Conservation (phyloP, 2,888 invertebrate genomes). For the Hyposoter didymator region DNA sequence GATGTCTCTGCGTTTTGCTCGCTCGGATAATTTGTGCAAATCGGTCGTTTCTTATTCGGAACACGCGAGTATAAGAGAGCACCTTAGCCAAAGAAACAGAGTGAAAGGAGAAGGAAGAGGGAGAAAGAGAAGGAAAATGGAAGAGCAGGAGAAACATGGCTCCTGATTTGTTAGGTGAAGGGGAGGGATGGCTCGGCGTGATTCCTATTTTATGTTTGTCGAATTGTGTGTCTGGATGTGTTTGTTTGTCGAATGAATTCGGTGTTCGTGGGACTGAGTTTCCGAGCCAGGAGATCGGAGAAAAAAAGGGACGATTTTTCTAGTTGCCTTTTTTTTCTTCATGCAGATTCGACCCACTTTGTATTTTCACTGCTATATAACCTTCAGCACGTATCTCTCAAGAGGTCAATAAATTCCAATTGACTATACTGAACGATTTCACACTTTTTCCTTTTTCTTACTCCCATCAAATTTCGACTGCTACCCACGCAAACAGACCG, state of each 20-base stretch:
- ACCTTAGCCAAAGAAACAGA: constrained; percentile 52
- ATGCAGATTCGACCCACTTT: constrained; percentile 50
- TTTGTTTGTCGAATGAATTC: constrained; percentile 78
- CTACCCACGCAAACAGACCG: constrained; percentile 6
- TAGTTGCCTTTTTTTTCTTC: constrained; percentile 20
- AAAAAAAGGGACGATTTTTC: constrained; percentile 19
- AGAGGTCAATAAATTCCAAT: constrained; percentile 55
- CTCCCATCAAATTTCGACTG: constrained; percentile 22
- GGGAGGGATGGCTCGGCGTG: constrained; percentile 7
- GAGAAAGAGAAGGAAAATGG: constrained; percentile 41
- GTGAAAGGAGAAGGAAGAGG: constrained; percentile 9
- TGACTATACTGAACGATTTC: constrained; percentile 42
- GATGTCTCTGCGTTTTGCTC: constrained; percentile 45
- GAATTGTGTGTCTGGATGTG: constrained; percentile 66
- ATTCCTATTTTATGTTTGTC: constrained; percentile 72
- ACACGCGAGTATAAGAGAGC: constrained; percentile 68
- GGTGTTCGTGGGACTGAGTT: constrained; percentile 58
- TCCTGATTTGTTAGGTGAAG: constrained; percentile 74
- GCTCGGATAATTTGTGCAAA: constrained; percentile 75
- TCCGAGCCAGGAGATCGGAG: neutral
- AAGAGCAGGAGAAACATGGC: neutral
- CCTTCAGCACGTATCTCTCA: constrained; percentile 31
- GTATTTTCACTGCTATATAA: constrained; percentile 16
- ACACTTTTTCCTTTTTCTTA: neutral
- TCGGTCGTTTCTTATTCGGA: constrained; percentile 77